Base-by-base conservation (phyloP, 92 coral and sea anemone genomes). In the Blastomussa wellsi region DNA sequence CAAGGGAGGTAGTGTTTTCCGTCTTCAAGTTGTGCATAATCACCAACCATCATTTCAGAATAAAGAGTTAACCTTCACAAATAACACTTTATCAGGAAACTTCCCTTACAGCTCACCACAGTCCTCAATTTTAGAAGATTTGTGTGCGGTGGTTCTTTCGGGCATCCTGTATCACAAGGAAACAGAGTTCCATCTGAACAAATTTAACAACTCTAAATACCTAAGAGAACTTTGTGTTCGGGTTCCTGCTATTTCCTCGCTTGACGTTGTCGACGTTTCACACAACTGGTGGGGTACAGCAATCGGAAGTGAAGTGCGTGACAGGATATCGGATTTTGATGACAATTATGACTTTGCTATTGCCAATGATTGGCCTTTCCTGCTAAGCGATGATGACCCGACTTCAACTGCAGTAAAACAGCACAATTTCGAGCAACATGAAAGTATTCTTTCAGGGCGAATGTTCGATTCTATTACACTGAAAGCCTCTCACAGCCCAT, bases 231-330 rank as follows among this genome's bases (percentile, higher is more conserved):
- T 93, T 17, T 91, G 90, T 55, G 69, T 91, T 36, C 51, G 47
- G 44, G 57, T 73, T 6, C 87, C 82, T 37, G 89, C 84, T 35
- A 76, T 26, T 78, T 57, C 89, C 31, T 72, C 88, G 28, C 70
- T 35, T 53, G 79, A 77, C 29, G 33, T 60, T 51, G 24, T 93
- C 19, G 51, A 86, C 24, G 72, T 88, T 35, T 55, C 86, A 47
- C 78, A 78, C 55, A 93, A 93, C 86, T 93, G 96, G 96, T 93
- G 96, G 96, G 94, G 92, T 19, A 83, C 88, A 5, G 19, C 66
- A 8, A 53, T 44, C 8, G 82, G 32, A 16, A 13, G 52, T 3
- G 52, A 55, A 28, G 65, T 93, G 51, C 82, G 86, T 48, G 79
- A 91, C 32, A 80, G 91, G 76, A 83, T 93, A 41, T 73, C 82